Evolutionary conservation across 2,888 invertebrate species (phyloP).

Genomic region (Coelinius sp.): DNA sequence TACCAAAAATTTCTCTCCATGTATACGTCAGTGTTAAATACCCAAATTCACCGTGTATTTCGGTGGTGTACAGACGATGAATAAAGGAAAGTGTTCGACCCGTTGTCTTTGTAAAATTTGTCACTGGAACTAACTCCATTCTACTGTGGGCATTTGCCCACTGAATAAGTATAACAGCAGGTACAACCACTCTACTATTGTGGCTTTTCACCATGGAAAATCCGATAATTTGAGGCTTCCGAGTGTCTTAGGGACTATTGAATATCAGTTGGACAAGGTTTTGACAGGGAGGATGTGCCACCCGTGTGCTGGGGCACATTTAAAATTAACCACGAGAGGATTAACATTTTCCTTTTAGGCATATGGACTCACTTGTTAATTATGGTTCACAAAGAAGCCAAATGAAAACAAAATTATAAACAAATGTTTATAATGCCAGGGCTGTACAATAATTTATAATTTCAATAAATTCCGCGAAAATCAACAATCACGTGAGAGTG

Average conservation of each 20-base stretch:
- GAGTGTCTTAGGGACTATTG: slow-evolving; percentile 46
- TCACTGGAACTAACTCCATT: slow-evolving; percentile 46
- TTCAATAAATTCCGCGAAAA: slow-evolving; percentile 17
- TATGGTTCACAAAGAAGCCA: too few relatives aligned
- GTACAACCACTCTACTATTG: slow-evolving; percentile 13
- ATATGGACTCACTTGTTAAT: too few relatives aligned
- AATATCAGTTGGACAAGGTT: slow-evolving; percentile 48
- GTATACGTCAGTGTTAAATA: too few relatives aligned
- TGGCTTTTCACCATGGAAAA: slow-evolving; percentile 44
- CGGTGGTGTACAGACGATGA: too few relatives aligned
- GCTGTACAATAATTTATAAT: slow-evolving; percentile 1
- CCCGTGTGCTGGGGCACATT: slow-evolving; percentile 51
- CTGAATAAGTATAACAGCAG: slow-evolving; percentile 28
- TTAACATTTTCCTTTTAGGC: slow-evolving; percentile 5
- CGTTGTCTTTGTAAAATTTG: too few relatives aligned
- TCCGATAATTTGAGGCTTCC: slow-evolving; percentile 39
- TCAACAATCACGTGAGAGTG: slow-evolving; percentile 3
- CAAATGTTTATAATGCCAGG: slow-evolving; percentile 14
- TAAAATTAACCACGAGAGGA: slow-evolving; percentile 55
- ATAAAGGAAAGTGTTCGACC: too few relatives aligned
- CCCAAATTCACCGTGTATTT: too few relatives aligned
- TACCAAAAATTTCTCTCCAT: too few relatives aligned
- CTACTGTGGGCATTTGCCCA: slow-evolving; percentile 5
- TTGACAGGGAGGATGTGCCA: slow-evolving; percentile 54
- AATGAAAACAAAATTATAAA: too few relatives aligned